A percentile compares a stretch with the other conserved stretches of the same genome.
These are phyloP conservation scores for Aphyosemion australe DNA, from an alignment of 2,113 vertebrate genomes.

Conservation along the genomic window DNA sequence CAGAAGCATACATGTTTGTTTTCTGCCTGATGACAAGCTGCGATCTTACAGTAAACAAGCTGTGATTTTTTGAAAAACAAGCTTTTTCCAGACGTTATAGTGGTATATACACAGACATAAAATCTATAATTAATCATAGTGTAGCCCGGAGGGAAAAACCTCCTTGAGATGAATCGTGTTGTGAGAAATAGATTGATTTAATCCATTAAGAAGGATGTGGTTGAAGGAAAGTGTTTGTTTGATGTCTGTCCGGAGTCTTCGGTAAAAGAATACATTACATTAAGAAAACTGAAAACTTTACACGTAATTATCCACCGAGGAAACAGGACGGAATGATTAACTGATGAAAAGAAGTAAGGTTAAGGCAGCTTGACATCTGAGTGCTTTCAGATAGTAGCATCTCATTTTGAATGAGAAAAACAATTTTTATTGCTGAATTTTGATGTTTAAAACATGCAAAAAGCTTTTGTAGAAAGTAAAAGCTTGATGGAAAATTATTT, in stretches of 20 bases:
- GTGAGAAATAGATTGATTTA: constrained; percentile 23
- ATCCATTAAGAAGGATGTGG: constrained; percentile 26
- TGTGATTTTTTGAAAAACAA: constrained; percentile 24
- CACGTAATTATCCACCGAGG: neutral
- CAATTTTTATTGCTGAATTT: neutral
- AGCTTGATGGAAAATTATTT: too few species aligned
- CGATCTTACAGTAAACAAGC: constrained; percentile 26
- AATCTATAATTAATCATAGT: constrained; percentile 51
- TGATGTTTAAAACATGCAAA: neutral
- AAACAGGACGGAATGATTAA: neutral
- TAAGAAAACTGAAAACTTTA: constrained; percentile 17
- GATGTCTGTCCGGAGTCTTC: constrained; percentile 17
- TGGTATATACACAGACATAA: constrained; percentile 40
- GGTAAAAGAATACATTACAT: constrained; percentile 10
- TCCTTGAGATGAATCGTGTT: constrained; percentile 17
- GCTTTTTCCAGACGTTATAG: constrained; percentile 24
- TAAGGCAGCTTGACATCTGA: neutral
- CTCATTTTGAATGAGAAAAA: neutral
- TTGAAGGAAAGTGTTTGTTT: constrained; percentile 46
- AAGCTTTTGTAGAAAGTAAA: too few species aligned
- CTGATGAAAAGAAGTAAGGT: neutral
- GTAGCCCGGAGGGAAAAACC: constrained; percentile 6
- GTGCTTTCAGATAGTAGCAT: constrained; percentile 7
- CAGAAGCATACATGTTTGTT: constrained; percentile 5
- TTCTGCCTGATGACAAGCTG: constrained; percentile 5